Base-by-base conservation (phyloP, 2,113 vertebrate genomes). In the Ursus arctos region DNA sequence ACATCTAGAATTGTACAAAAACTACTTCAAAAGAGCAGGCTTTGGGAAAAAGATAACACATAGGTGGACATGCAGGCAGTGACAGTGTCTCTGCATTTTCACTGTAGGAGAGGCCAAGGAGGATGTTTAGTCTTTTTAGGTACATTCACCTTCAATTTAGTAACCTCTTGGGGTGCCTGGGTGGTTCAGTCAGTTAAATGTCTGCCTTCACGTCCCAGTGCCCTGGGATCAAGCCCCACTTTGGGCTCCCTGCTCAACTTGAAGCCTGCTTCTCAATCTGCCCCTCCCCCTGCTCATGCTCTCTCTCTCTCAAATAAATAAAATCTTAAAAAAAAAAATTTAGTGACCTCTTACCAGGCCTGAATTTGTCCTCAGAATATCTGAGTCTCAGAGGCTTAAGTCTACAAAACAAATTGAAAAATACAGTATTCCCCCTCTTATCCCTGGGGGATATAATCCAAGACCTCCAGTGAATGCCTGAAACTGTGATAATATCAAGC, bases 391-490 rank as follows among this genome's bases (percentile, higher is more conserved):
- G 7, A 91, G 33, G 63, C 55, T 55, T 31, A 57, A 7, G 6
- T 83, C 40, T 92, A 51, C n/a, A 31, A n/a, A 81, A 79, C 11
- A 40, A 65, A 95, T 53, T 61, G 22, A 92, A 77, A 89, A 92
- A 40, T 69, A 57, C 6, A 33, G 14, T 49, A 63, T 47, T 77
- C 16, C 40, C 18, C 10, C 47, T 53, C 49, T 79, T 53, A 79
- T 33, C 18, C 49, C 47, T 53, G 18, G 49, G 28, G 18, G 18
- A n/a, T 53, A 79, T 1, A 53, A 33, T 21, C 9, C 28, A n/a
- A n/a, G 76, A 53, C 76, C 49, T 31, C 28, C 49, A 79, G 10
- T 19, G 76, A 53, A 21, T 53, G 9, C 76, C 49, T 79, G 31
- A 79, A 51, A 79, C 18, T 33, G 31, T 79, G 49, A 79, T 21